Evolutionary conservation across 1,140 invertebrate genomes (phyloP).

Genomic region (Lepidurus couesii): DNA sequence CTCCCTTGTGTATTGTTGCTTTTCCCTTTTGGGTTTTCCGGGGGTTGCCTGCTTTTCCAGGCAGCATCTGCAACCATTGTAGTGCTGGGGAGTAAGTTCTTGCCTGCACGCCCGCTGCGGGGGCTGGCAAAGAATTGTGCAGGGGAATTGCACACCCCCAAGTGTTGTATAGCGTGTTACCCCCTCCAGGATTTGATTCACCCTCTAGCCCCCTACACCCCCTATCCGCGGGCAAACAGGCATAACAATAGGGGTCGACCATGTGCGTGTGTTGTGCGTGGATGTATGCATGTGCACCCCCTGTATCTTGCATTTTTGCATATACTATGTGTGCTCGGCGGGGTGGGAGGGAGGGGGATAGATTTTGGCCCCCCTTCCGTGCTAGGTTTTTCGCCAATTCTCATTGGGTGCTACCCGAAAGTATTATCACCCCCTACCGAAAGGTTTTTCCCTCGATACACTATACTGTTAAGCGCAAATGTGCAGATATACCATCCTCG

Average conservation of each 20-base stretch:
- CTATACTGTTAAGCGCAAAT: neutral
- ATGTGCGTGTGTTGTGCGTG: conserved; percentile 20
- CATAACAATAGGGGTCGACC: conserved; percentile 18
- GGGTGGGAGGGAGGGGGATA: neutral
- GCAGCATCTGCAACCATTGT: conserved; percentile 18
- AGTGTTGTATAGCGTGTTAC: conserved; percentile 15
- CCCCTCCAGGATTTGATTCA: neutral
- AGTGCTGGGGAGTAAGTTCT: neutral
- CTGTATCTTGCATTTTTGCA: neutral
- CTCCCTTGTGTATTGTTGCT: neutral
- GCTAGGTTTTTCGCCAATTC: neutral
- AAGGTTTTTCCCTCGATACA: neutral
- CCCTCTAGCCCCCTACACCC: neutral
- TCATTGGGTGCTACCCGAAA: neutral
- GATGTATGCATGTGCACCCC: neutral
- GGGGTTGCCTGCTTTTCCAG: neutral
- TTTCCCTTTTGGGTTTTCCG: neutral
- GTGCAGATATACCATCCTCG: neutral
- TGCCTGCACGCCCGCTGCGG: conserved; percentile 1
- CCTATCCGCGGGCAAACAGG: neutral
- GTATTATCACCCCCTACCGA: neutral
- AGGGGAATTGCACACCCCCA: neutral
- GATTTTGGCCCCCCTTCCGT: neutral
- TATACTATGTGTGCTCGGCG: neutral
- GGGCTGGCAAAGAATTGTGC: conserved; percentile 13